Evolutionary conservation across 92 coral and sea anemone species (phyloP).

Genomic region (Heteractis magnifica): DNA sequence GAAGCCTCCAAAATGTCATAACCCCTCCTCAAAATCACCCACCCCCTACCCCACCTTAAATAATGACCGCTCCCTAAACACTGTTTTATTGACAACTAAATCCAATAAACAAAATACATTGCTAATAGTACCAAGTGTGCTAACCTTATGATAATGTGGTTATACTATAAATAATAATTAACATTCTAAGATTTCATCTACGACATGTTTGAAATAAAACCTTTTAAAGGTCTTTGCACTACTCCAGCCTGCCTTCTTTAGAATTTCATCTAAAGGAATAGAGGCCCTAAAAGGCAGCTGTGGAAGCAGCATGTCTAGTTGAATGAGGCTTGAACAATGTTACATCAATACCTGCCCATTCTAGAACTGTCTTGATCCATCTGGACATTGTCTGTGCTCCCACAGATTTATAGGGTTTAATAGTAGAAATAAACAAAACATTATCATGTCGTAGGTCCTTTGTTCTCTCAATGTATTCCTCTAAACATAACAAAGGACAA

Average conservation of each 20-base stretch:
- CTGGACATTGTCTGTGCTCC: too few species aligned
- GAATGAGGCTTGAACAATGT: constrained; percentile 58
- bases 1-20: too few species aligned
- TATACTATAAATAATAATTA: too few species aligned
- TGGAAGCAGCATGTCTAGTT: constrained; percentile 65
- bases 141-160: too few species aligned
- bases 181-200: neutral
- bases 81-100: too few species aligned
- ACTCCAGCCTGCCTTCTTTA: constrained; percentile 68
- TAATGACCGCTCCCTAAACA: too few species aligned
- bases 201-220: constrained; percentile 57
- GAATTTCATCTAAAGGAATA: constrained; percentile 61
- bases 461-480: constrained; percentile 36
- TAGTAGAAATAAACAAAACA: constrained; percentile 36
- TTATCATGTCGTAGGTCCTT: constrained; percentile 37
- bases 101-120: too few species aligned
- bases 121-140: too few species aligned
- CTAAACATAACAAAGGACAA: constrained; percentile 51
- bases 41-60: too few species aligned
- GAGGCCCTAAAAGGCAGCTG: constrained; percentile 23
- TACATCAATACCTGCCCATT: constrained; percentile 45
- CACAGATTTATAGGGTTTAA: constrained; percentile 22
- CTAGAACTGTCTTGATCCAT: too few species aligned
- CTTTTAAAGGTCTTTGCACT: constrained; percentile 56
- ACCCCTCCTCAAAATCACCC: too few species aligned